phyloP scores from a whole-genome alignment of 2,113 vertebrate genomes.

The Chinchilla lanigera region DNA sequence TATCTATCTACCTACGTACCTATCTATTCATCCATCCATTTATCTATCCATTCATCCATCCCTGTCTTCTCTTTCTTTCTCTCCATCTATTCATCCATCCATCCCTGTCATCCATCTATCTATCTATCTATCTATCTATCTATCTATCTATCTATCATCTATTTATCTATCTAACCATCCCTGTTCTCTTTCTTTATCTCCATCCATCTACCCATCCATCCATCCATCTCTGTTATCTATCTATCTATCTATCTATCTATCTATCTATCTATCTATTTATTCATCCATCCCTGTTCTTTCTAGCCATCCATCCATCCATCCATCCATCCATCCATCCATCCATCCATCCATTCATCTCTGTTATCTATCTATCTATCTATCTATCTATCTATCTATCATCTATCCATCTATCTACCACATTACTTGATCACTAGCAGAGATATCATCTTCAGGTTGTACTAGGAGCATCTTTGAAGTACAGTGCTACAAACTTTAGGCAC shows the following conservation, averaged over 20 bases:
- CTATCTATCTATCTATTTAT: background rate
- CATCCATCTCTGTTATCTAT: background rate
- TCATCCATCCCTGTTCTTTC: no score
- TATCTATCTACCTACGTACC: no score
- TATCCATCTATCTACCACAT: background rate
- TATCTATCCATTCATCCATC: no score
- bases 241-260: background rate
- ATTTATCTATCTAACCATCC: background rate
- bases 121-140: background rate
- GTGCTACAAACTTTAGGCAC: background rate
- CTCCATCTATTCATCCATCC: no score
- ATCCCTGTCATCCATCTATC: no score
- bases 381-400: background rate
- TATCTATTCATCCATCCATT: no score
- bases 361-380: background rate
- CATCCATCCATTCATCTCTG: no score
- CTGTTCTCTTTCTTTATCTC: no score
- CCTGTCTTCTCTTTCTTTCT: no score
- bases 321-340: no score
- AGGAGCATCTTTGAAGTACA: background rate
- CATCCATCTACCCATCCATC: background rate
- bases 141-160: background rate
- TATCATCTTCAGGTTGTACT: background rate
- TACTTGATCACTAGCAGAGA: background rate
- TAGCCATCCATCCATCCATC: background rate